Conservation (phyloP, 2,113 vertebrate genomes). For the Eidolon helvum region DNA sequence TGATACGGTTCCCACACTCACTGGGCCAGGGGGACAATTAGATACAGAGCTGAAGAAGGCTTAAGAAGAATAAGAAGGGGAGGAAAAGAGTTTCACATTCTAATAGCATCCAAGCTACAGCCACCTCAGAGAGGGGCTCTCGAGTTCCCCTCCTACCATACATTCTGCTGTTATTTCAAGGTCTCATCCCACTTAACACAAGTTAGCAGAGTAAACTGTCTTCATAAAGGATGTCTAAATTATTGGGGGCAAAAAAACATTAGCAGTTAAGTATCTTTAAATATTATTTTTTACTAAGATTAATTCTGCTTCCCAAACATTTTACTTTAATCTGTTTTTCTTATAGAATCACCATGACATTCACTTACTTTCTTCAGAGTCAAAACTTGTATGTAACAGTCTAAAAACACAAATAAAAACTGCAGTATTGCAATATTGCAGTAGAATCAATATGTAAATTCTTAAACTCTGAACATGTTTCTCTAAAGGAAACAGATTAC, state of each 20-base stretch:
- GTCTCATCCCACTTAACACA: neutral
- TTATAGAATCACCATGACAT: neutral
- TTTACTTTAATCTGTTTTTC: neutral
- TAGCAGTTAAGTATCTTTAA: neutral
- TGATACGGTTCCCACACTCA: constrained; percentile 21
- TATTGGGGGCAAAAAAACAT: neutral
- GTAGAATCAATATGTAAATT: neutral
- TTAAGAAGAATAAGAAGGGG: neutral
- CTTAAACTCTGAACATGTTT: neutral
- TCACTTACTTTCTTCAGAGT: neutral
- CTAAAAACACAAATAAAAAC: neutral
- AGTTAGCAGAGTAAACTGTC: neutral
- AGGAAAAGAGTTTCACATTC: neutral
- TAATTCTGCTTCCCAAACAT: neutral
- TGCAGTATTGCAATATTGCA: neutral
- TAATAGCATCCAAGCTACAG: neutral
- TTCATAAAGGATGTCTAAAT: neutral
- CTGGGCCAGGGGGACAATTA: neutral
- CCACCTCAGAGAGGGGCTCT: neutral
- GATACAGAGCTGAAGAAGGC: neutral
- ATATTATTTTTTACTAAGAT: neutral
- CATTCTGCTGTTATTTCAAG: neutral
- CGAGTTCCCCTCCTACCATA: fast-evolving
- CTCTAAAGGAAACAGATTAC: neutral
- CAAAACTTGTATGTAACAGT: neutral